Base-by-base conservation (phyloP, 2,888 invertebrate species). In the Thecophora atra region DNA sequence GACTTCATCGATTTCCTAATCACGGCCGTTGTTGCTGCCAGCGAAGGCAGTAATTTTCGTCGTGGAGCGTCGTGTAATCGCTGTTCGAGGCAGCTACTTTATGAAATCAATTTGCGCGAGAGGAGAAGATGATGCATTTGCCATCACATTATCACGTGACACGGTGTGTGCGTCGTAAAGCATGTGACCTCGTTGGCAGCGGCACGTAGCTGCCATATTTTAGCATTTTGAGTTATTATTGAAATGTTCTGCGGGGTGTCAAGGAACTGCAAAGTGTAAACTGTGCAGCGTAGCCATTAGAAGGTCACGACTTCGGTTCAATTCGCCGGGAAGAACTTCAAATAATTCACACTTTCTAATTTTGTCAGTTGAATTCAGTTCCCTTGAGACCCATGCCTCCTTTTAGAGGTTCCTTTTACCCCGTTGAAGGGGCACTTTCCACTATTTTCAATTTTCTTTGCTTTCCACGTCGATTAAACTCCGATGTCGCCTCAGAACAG, bases 121-220 rank as follows among this genome's bases (percentile, higher is more conserved):
- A 42, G 65, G 72, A 62, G 66, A 72, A 71, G 72, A 21, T 11
- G 54, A 4, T 71, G 71, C 11, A 66, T 28, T 68, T 67, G 26
- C 73, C 71, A 70, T 81, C 82, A 81, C 80, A 81, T 82, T 81
- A 82, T 80, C 82, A 80, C 82, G 78, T 80, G 82, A 79, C 78
- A 73, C 67, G 75, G 69, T 67, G 62, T 26, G 64, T 69, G 69
- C 62, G 69, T 69, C 60, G 30, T 69, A 62, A 69, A 62, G 24
- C 28, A 62, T 51, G 69, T 62, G 69, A 69, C 69, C 60, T 26
- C 21, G 13, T 19, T 54, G 68, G 47, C 51, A 69, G 60, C 19
- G 51, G 58, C 69, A 69, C 69, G 69, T 51, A 69, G 47, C 4
- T 15, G 44, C 58, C 28, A 56, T 26, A 67, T 67, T 58, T 44